A percentile compares a stretch with the other conserved stretches of the same genome.
These are phyloP conservation scores for Globia sparganii DNA, from an alignment of 2,888 invertebrate genomes.

Conservation along the genomic window DNA sequence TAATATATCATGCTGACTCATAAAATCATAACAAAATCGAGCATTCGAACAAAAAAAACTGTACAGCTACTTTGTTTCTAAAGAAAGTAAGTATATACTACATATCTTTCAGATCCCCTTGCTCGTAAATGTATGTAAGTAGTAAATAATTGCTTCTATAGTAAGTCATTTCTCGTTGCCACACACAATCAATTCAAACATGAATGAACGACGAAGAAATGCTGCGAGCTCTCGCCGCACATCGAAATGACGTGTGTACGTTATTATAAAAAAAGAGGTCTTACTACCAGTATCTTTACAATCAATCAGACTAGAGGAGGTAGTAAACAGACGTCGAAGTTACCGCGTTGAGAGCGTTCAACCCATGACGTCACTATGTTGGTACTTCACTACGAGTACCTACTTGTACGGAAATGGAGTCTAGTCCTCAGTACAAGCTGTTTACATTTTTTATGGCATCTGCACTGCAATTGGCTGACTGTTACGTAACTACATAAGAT, in stretches of 20 bases:
- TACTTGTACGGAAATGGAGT: conserved; percentile 28
- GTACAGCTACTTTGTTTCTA: background rate
- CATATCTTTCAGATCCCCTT: background rate
- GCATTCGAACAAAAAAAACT: background rate
- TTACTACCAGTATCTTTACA: conserved; percentile 32
- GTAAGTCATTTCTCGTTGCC: conserved; percentile 34
- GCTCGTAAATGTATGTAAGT: conserved; percentile 9
- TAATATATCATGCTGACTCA: background rate
- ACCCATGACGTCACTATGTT: conserved; percentile 65
- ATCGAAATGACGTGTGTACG: conserved; percentile 25
- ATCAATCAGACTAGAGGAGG: conserved; percentile 36
- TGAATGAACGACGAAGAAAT: conserved; percentile 48
- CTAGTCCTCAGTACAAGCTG: conserved; percentile 62
- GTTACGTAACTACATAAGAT: conserved; percentile 68
- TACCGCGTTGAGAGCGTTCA: conserved; percentile 68
- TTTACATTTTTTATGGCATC: conserved; percentile 79
- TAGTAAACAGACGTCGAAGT: conserved; percentile 28
- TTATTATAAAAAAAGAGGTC: conserved; percentile 37
- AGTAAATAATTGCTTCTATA: conserved; percentile 24
- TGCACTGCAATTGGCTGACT: conserved; percentile 61
- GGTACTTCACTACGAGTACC: conserved; percentile 25
- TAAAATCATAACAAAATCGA: background rate
- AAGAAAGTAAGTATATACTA: conserved; percentile 10
- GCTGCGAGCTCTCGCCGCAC: conserved; percentile 22
- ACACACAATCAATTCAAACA: conserved; percentile 8